Evolutionary conservation across 2,888 invertebrate genomes (phyloP).

Genomic region (Drosophila dives): DNA sequence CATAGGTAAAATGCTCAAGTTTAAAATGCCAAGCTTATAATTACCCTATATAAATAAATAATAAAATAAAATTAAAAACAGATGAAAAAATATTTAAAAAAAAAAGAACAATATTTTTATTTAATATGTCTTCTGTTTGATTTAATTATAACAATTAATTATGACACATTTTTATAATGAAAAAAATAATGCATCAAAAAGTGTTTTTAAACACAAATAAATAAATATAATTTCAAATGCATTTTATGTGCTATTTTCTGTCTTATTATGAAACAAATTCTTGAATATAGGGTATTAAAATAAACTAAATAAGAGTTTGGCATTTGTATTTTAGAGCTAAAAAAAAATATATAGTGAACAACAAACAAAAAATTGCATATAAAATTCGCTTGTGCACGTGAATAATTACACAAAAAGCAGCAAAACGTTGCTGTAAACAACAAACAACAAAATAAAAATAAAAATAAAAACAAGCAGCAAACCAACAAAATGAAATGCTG

Average conservation of each 20-base stretch:
- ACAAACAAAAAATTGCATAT: conserved; percentile 37
- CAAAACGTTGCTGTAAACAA: conserved; percentile 47
- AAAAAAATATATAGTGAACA: conserved; percentile 25
- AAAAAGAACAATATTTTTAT: neutral
- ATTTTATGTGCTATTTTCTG: neutral
- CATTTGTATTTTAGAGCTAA: conserved; percentile 35
- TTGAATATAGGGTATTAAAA: conserved; percentile 33
- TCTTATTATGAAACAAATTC: no score
- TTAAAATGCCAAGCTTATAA: neutral
- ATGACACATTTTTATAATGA: neutral
- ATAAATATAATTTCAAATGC: neutral
- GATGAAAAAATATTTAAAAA: neutral
- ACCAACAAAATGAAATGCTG: conserved; percentile 38
- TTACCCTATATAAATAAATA: conserved; percentile 28
- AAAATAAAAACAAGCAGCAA: conserved; percentile 18
- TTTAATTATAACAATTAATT: neutral
- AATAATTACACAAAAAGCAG: conserved; percentile 72
- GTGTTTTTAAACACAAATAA: neutral
- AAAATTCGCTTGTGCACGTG: conserved; percentile 65
- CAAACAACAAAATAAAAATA: conserved; percentile 9
- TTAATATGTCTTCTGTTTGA: neutral
- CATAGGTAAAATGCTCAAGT: conserved; percentile 14
- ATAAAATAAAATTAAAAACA: neutral
- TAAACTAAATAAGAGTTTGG: conserved; percentile 25
- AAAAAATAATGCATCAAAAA: neutral